phyloP scores from a whole-genome alignment of 2,888 invertebrate species.

The Odontocolon sp. region DNA sequence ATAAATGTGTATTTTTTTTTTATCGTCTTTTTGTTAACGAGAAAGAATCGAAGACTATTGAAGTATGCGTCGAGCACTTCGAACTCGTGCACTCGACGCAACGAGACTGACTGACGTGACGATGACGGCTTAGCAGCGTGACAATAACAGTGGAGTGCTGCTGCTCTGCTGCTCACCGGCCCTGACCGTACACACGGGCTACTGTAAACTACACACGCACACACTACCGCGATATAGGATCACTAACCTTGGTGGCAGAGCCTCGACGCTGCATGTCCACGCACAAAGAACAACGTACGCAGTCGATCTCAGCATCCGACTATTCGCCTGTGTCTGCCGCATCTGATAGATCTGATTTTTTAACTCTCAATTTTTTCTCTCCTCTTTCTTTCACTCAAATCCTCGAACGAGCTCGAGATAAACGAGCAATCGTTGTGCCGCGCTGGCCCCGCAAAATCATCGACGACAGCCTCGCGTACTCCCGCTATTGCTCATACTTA shows the following conservation, averaged over 20 bases:
- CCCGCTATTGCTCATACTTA: conserved; percentile 81
- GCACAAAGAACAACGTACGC: conserved; percentile 71
- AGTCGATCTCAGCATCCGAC: conserved; percentile 66
- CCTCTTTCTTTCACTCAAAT: conserved; percentile 57
- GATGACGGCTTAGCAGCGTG: conserved; percentile 43
- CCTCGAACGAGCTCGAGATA: conserved; percentile 49
- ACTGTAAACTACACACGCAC: neutral
- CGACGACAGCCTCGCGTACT: conserved; percentile 76
- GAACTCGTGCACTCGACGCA: neutral
- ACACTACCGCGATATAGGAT: conserved; percentile 54
- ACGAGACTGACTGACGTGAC: conserved; percentile 20
- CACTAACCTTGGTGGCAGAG: conserved; percentile 77
- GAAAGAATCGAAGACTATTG: too few relatives aligned
- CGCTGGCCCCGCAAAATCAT: conserved; percentile 70
- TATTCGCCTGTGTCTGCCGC: conserved; percentile 65
- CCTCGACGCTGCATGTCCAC: conserved; percentile 71
- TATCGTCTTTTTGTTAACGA: too few relatives aligned
- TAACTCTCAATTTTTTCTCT: neutral
- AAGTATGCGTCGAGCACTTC: too few relatives aligned
- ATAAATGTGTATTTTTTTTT: too few relatives aligned
- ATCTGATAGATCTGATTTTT: conserved; percentile 61
- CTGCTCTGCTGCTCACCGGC: conserved; percentile 49
- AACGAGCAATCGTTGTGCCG: conserved; percentile 47
- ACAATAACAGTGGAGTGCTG: conserved; percentile 55
- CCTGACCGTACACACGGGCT: conserved; percentile 55